Percentiles rank a stretch among this genome's conserved stretches.
These are phyloP conservation scores for Valencia hispanica DNA, from an alignment of 2,797 vertebrate species.

Conservation along the genomic window DNA sequence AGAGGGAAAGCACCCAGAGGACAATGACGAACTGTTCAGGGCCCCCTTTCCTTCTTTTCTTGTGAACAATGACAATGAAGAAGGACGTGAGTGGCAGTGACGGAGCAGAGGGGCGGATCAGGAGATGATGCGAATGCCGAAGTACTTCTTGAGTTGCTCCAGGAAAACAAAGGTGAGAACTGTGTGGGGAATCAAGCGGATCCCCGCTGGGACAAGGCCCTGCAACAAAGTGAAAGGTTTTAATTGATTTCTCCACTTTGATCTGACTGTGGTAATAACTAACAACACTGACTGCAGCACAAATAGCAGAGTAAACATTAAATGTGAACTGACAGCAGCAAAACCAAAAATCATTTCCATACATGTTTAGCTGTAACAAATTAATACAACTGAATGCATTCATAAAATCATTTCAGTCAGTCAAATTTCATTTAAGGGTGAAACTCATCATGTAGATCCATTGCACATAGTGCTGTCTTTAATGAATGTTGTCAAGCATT, in stretches of 20 bases:
- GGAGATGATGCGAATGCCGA: conserved; percentile 86
- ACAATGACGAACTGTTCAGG: background rate
- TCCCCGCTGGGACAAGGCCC: conserved; percentile 93
- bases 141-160: conserved; percentile 92
- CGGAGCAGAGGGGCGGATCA: conserved; percentile 65
- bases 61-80: background rate
- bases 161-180: conserved; percentile 95
- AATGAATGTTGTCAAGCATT: too few species aligned
- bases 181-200: conserved; percentile 93
- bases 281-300: background rate
- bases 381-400: background rate
- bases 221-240: conserved; percentile 55
- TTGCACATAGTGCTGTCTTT: background rate
- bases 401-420: background rate
- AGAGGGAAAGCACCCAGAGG: conserved; percentile 15
- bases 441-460: background rate
- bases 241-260: background rate
- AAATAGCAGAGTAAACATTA: background rate
- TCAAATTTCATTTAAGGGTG: too few species aligned
- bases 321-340: background rate
- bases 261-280: background rate
- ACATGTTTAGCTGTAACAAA: too few species aligned
- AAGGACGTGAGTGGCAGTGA: background rate
- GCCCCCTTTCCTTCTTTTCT: conserved; percentile 21
- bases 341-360: background rate